Conservation (phyloP, 2,113 vertebrate species). For the Epinephelus lanceolatus region DNA sequence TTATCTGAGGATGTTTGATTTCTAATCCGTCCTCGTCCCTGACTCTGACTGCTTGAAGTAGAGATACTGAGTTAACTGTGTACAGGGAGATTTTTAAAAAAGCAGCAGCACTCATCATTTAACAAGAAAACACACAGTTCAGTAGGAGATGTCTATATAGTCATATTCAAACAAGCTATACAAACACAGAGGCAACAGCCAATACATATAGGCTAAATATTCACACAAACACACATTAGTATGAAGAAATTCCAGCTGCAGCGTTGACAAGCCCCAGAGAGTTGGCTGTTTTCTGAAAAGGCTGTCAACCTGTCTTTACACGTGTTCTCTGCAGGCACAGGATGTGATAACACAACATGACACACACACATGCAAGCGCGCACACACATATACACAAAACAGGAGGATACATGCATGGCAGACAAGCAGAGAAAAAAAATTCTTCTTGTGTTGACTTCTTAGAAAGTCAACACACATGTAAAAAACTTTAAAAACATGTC, state of each 20-base stretch:
- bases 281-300: slow-evolving; percentile 29
- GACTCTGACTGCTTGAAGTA: too few species aligned
- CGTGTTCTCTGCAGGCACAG: slow-evolving; percentile 31
- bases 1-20: too few species aligned
- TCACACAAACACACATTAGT: slow-evolving; percentile 29
- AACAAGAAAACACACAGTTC: neutral
- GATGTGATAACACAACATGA: slow-evolving; percentile 24
- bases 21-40: too few species aligned
- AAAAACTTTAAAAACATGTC: neutral
- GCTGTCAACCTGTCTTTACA: slow-evolving; percentile 60
- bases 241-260: neutral
- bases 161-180: neutral
- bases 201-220: slow-evolving; percentile 5
- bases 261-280: slow-evolving; percentile 44
- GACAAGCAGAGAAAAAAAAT: slow-evolving; percentile 23
- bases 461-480: neutral
- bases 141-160: neutral
- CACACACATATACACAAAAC: slow-evolving; percentile 3
- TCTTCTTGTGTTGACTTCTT: neutral
- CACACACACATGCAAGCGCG: slow-evolving; percentile 24
- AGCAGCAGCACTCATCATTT: too few species aligned
- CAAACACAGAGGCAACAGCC: neutral
- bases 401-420: neutral
- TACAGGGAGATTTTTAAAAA: too few species aligned
- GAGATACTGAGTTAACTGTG: too few species aligned